Evolutionary conservation across 2,113 vertebrate genomes (phyloP), one percentile per base, ranked within the genome.

Genomic region (Silurus asotus): DNA sequence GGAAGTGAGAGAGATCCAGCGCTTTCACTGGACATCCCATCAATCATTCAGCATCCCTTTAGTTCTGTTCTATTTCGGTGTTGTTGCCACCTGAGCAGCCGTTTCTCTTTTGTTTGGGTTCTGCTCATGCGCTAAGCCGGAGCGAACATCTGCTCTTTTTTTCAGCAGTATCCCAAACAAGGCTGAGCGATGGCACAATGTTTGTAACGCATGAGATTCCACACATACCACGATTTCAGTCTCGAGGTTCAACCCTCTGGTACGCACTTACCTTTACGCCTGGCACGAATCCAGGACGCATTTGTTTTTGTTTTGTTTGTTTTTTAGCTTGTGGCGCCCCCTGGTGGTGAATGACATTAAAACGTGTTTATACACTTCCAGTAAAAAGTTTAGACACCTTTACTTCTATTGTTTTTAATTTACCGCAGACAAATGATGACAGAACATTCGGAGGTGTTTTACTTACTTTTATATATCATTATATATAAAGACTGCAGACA

Each of bases 1-100:
- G 70, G 80, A 78, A 88, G 85, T 15, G 75, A 56, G 14, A 53
- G 58, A 74, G 49, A 2, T 13, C 72, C 72, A 23, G 45, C 19
- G 13, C 72, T 75, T 72, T 80, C 72, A 8, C 76, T 11, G 48
- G 55, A 8, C 51, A 59, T 58, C 58, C 65, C 77, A 85, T 76
- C 67, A 58, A 67, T 85, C 87, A 88, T 84, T 84, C 49, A 69
- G 69, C 55, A 76, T 56, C 82, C 65, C 8, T 51, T 80, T 28
- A 76, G 19, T 72, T 74, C 79, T 17, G 45, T 45, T 58, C 85
- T 87, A 75, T 85, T 83, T 70, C 45, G 77, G 55, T 48, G 17
- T 19, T 49, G 74, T 56, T 53, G 55, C 76, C 55, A 70, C 75
- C 65, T 84, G 37, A 80, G 48, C 58, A 80, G 86, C 25, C 6